Conservation (phyloP, 2,797 vertebrate genomes). For the Xenops minutus region DNA sequence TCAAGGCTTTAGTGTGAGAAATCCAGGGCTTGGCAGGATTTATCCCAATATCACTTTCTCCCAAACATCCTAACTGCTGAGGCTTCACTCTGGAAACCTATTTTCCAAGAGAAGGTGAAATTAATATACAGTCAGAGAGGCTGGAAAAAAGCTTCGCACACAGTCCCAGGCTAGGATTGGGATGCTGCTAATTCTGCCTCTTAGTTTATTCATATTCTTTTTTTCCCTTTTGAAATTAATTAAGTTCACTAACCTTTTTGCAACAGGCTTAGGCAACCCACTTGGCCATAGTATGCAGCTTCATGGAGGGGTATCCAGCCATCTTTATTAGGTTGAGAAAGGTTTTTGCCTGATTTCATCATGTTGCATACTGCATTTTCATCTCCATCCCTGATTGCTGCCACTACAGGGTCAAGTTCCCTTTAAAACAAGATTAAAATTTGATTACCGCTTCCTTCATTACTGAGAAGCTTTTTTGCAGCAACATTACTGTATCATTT, state of each 20-base stretch:
- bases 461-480: neutral
- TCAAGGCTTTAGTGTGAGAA: neutral
- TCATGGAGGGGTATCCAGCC: constrained; percentile 93
- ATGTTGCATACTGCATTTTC: constrained; percentile 78
- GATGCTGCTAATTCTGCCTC: neutral
- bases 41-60: neutral
- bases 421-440: constrained; percentile 73
- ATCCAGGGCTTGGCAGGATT: neutral
- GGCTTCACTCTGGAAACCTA: neutral
- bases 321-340: constrained; percentile 83
- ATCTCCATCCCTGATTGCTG: constrained; percentile 84
- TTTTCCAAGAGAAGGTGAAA: neutral
- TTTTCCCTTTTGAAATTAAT: neutral
- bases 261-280: constrained; percentile 81
- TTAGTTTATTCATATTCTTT: neutral
- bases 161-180: neutral
- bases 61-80: neutral
- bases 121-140: neutral
- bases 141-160: neutral
- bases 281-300: constrained; percentile 87
- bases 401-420: constrained; percentile 80
- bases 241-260: constrained; percentile 81
- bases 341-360: constrained; percentile 77
- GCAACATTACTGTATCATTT: neutral
- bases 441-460: constrained; percentile 7